Evolutionary conservation across 2,888 invertebrate genomes (phyloP).

Genomic region (Ichneumon xanthorius): DNA sequence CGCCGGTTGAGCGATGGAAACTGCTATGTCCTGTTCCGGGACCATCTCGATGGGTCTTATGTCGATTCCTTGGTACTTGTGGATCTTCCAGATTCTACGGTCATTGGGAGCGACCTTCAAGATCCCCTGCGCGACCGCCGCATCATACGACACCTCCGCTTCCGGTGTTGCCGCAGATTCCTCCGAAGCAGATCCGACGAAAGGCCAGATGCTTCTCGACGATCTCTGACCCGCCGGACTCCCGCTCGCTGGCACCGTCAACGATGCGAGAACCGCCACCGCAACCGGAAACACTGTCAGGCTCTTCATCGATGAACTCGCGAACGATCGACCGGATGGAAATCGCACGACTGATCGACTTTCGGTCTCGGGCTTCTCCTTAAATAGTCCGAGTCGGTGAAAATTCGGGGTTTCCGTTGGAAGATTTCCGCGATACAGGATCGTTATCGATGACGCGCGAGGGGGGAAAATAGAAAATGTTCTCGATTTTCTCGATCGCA

Average conservation of each 20-base stretch:
- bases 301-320: slow-evolving; percentile 30
- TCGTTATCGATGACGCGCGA: not conserved
- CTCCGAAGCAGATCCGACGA: not conserved
- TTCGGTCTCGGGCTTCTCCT: not conserved
- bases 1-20: not conserved
- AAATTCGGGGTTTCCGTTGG: not conserved
- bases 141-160: not conserved
- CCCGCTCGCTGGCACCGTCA: not conserved
- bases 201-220: slow-evolving; percentile 45
- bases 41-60: slow-evolving; percentile 65
- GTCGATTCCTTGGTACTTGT: slow-evolving; percentile 71
- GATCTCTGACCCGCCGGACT: slow-evolving; percentile 7
- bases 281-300: slow-evolving; percentile 4
- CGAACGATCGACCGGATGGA: not conserved
- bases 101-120: slow-evolving; percentile 61
- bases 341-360: slow-evolving; percentile 26
- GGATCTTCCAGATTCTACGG: slow-evolving; percentile 71
- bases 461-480: not conserved
- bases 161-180: not conserved
- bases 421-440: not conserved
- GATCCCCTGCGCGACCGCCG: not conserved
- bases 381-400: slow-evolving; percentile 29
- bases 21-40: not conserved
- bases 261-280: not conserved
- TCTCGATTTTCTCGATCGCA: not conserved